phyloP scores from a whole-genome alignment of 2,888 invertebrate species.

The Doris montereyensis region DNA sequence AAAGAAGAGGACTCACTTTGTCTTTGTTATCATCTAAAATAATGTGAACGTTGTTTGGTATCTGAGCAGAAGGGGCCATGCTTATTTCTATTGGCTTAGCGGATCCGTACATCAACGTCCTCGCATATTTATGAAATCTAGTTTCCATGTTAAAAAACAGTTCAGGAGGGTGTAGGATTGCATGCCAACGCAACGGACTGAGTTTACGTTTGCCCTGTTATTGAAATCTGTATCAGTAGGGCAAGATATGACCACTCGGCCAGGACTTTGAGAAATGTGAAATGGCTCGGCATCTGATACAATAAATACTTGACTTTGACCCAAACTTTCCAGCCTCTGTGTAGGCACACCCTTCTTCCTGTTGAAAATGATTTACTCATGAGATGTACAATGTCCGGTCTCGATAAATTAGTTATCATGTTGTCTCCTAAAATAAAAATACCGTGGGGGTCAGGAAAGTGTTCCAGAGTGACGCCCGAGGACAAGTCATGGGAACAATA shows the following conservation, averaged over 20 bases:
- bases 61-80: slow-evolving; percentile 10
- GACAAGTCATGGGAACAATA: slow-evolving; percentile 44
- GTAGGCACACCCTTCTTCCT: neutral
- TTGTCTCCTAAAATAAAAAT: slow-evolving; percentile 45
- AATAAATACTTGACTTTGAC: slow-evolving; percentile 41
- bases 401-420: slow-evolving; percentile 40
- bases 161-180: slow-evolving; percentile 37
- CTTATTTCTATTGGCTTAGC: slow-evolving; percentile 3
- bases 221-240: slow-evolving; percentile 35
- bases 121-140: slow-evolving; percentile 41
- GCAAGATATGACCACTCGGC: slow-evolving; percentile 39
- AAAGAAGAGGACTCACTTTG: slow-evolving; percentile 36
- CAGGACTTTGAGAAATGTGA: slow-evolving; percentile 20
- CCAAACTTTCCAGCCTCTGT: neutral
- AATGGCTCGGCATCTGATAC: slow-evolving; percentile 42
- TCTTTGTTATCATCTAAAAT: slow-evolving; percentile 30
- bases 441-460: slow-evolving; percentile 41
- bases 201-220: neutral
- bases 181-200: slow-evolving; percentile 38
- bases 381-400: slow-evolving; percentile 15
- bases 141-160: slow-evolving; percentile 36
- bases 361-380: neutral
- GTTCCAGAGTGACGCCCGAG: slow-evolving; percentile 30
- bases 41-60: slow-evolving; percentile 37
- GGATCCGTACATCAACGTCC: slow-evolving; percentile 41